These are phyloP conservation scores for Dromas ardeola DNA, from an alignment of 2,113 vertebrate species.

Conservation along the genomic window DNA sequence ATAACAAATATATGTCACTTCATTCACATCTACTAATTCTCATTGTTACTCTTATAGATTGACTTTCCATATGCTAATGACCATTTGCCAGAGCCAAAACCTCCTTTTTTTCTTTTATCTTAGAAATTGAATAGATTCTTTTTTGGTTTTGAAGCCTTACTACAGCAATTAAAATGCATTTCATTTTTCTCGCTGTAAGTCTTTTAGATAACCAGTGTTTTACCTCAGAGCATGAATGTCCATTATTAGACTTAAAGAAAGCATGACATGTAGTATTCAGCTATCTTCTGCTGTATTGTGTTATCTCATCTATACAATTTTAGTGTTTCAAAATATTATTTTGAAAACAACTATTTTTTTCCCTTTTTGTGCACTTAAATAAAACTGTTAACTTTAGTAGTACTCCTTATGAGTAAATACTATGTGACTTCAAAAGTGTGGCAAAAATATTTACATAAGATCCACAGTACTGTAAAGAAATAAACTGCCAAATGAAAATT, in stretches of 20 bases:
- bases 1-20: background rate
- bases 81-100: background rate
- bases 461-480: background rate
- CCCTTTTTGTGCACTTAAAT: fast-evolving
- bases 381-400: background rate
- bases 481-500: background rate
- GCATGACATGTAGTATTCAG: background rate
- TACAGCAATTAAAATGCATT: background rate
- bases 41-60: background rate
- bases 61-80: background rate
- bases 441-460: background rate
- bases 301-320: background rate
- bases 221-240: background rate
- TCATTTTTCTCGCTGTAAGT: background rate
- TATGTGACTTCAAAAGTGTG: background rate
- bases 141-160: background rate
- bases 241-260: background rate
- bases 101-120: background rate
- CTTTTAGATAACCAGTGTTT: background rate
- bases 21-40: background rate
- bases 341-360: background rate
- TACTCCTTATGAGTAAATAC: background rate
- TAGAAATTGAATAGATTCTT: background rate
- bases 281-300: background rate
- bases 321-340: background rate